Base-by-base conservation (phyloP, 2,797 vertebrate species). In the Phalloptychus januarius region DNA sequence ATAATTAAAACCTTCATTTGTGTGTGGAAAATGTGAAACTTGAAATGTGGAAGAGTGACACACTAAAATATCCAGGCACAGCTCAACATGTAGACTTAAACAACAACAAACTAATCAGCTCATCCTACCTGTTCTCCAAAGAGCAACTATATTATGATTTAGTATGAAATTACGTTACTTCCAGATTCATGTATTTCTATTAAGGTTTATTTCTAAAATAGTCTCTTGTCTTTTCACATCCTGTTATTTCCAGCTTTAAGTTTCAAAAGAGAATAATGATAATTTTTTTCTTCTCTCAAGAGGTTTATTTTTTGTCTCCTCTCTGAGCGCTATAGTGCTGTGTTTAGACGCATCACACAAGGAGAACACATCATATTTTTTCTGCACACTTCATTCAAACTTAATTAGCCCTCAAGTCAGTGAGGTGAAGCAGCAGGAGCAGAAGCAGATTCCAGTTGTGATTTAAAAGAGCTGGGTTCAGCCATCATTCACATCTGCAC, bases 341-440 rank as follows among this genome's bases (percentile, higher is more conserved):
- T 58, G 54, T 28, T 28, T 58, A 58, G 54, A 31, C 61, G 71
- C 74, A 83, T 85, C 48, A 67, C 56, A 86, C 58, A 82, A 74
- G 71, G 67, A 65, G 13, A 44, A 45, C 4, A 28, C 81, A 81
- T 76, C 50, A 61, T 83, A 85, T 56, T 82, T 75, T 69, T 79
- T 42, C 58, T n/a, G 81, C 73, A 75, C 63, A 84, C 79, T 74
- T 84, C 78, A 83, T 87, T 87, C 80, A 83, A 80, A 85, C 76
- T 81, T 86, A 87, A 93, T 91, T 85, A 91, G 85, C 77, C 84
- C 74, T 83, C 79, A 33, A 75, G 80, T 78, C 85, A 75, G 81
- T 54, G 73, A 77, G 80, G 72, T 65, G 79, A 52, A 83, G 86
- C 56, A 69, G 77, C 80, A 71, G 88, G 45, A 61, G 79, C 85